Base-by-base conservation (phyloP, 2,113 vertebrate genomes). In the Tragelaphus buxtoni region DNA sequence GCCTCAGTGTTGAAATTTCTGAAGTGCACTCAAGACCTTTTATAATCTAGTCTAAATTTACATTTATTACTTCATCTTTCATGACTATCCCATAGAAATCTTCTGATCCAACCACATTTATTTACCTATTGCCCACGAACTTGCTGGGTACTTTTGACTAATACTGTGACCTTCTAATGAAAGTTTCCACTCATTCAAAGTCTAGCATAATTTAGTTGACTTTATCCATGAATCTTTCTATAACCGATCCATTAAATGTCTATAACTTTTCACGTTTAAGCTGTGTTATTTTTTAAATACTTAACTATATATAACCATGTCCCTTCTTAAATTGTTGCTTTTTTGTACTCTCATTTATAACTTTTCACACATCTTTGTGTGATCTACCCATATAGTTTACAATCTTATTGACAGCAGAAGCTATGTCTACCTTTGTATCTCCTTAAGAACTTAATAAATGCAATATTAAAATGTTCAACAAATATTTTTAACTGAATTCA, bases 261-360 rank as follows among this genome's bases (percentile, higher is more conserved):
- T 87, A 49, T 89, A 65, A 63, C 39, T 95, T 91, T 96, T 84
- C 77, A 88, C 13, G 18, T 65, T 84, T 88, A 94, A 95, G 86
- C 45, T 77, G 11, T 45, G 39, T 65, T 28, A 74, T 91, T 85
- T 92, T 88, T 83, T 56, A 4, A 80, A 84, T 24, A 63, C 35
- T 72, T 82, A 87, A 39, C 58, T 84, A 79, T 22, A 39, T 58
- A 49, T 42, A 22, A 58, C 55, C 13, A 39, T 60, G 42, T 76
- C 14, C 13, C 56, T 96, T 56, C 49, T 85, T 90, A 92, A 87
- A 90, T 28, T 58, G 11, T 53, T 85, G 65, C 39, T 51, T 94
- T 96, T 96, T 88, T 91, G 39, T 0, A 77, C 1, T 76, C 42
- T 69, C 28, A 35, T 91, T 81, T 55, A 82, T 55, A 82, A 91